Evolutionary conservation across 2,888 invertebrate genomes (phyloP).

Genomic region (Mesorhabditis sp.): DNA sequence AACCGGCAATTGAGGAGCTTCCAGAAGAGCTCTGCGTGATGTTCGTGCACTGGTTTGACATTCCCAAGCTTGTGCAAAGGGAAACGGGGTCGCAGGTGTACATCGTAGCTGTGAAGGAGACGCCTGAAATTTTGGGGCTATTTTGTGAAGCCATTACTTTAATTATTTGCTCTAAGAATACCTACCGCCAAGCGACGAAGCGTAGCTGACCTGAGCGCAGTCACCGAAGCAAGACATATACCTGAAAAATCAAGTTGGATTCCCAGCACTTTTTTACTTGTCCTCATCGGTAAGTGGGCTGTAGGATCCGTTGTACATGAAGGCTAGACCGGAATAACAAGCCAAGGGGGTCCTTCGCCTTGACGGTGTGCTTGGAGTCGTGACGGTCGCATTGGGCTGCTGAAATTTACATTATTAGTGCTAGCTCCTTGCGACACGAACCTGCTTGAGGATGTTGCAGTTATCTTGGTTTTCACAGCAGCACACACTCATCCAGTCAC

Average conservation of each 20-base stretch:
- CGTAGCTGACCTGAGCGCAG: slow-evolving; percentile 18
- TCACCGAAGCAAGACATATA: slow-evolving; percentile 15
- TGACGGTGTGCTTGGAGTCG: neutral
- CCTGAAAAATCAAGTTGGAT: too few relatives aligned
- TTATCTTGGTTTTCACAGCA: slow-evolving; percentile 20
- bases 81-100: slow-evolving; percentile 36
- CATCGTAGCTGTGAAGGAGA: slow-evolving; percentile 16
- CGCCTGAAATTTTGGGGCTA: neutral
- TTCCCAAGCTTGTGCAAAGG: slow-evolving; percentile 23
- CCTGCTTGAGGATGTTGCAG: slow-evolving; percentile 29
- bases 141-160: neutral
- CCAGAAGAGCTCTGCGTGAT: neutral
- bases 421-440: neutral
- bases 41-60: slow-evolving; percentile 14
- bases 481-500: neutral
- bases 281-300: slow-evolving; percentile 1
- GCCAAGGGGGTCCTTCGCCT: neutral
- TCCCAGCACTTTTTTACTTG: neutral
- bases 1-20: slow-evolving; percentile 13
- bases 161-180: neutral
- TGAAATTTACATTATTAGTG: neutral
- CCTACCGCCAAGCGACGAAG: slow-evolving; percentile 5
- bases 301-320: slow-evolving; percentile 20
- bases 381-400: neutral
- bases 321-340: neutral